These are phyloP conservation scores for Eupsilia transversa DNA, from an alignment of 2,888 invertebrate species.

Conservation along the genomic window DNA sequence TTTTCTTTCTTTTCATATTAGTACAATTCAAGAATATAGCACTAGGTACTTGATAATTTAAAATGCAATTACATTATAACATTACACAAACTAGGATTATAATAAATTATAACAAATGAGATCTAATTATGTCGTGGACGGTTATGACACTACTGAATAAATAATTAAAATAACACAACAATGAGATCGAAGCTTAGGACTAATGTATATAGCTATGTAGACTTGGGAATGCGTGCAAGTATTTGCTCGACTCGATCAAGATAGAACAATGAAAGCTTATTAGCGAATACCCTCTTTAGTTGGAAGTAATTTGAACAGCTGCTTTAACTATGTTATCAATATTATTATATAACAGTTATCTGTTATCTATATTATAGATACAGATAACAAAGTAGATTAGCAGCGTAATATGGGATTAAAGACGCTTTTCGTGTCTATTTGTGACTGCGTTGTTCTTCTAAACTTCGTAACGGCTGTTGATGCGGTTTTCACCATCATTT, in stretches of 20 bases:
- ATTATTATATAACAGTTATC: background rate
- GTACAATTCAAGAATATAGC: no score
- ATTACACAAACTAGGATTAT: no score
- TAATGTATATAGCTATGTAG: background rate
- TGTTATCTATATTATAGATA: background rate
- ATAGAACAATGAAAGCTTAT: background rate
- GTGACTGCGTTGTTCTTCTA: background rate
- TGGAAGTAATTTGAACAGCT: slow-evolving; percentile 1
- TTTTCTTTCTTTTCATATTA: no score
- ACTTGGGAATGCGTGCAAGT: background rate
- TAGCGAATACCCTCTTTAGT: background rate
- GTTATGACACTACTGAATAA: no score
- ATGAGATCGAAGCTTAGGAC: no score
- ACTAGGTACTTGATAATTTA: no score
- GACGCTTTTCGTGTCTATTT: background rate
- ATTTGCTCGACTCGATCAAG: background rate
- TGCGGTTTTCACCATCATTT: background rate
- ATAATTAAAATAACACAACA: no score
- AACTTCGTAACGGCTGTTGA: background rate
- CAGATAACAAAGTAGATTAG: no score
- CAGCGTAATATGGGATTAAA: no score
- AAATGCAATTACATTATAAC: no score
- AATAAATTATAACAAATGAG: no score
- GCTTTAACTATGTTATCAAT: background rate
- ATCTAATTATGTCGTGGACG: no score